A percentile compares a stretch with the other conserved stretches of the same genome.
phyloP scores from a whole-genome alignment of 2,888 invertebrate genomes.

The Allygus modestus region DNA sequence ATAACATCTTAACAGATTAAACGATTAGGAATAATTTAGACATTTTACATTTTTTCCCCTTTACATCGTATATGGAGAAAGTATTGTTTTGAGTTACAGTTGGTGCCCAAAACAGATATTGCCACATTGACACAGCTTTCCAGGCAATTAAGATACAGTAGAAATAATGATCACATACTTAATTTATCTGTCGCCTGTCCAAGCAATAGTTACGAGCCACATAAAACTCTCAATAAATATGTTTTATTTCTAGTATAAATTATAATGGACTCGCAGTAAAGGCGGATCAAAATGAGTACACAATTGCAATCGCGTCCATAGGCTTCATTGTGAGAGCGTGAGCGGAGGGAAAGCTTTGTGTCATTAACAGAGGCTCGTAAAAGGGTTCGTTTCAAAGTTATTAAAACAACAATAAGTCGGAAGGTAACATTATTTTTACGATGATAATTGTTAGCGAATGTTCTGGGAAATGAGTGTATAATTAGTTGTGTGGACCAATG shows the following conservation, averaged over 20 bases:
- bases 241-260: conserved; percentile 7
- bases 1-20: too few species aligned
- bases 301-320: neutral
- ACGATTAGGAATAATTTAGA: too few species aligned
- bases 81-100: too few species aligned
- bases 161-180: too few species aligned
- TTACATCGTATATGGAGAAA: too few species aligned
- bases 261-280: neutral
- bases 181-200: neutral
- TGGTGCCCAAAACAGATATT: too few species aligned
- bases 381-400: conserved; percentile 52
- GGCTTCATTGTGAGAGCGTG: neutral
- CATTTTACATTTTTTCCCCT: too few species aligned
- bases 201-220: neutral
- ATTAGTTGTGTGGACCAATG: conserved; percentile 52
- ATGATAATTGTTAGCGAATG: conserved; percentile 46
- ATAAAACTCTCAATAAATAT: neutral
- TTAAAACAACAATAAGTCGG: conserved; percentile 57
- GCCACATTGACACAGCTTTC: too few species aligned
- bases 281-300: neutral
- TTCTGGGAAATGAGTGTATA: conserved; percentile 50
- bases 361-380: conserved; percentile 23
- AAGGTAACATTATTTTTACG: conserved; percentile 57
- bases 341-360: neutral
- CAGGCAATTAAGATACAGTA: too few species aligned